phyloP scores from a whole-genome alignment of 2,113 vertebrate genomes.

The Erpornis zantholeuca region DNA sequence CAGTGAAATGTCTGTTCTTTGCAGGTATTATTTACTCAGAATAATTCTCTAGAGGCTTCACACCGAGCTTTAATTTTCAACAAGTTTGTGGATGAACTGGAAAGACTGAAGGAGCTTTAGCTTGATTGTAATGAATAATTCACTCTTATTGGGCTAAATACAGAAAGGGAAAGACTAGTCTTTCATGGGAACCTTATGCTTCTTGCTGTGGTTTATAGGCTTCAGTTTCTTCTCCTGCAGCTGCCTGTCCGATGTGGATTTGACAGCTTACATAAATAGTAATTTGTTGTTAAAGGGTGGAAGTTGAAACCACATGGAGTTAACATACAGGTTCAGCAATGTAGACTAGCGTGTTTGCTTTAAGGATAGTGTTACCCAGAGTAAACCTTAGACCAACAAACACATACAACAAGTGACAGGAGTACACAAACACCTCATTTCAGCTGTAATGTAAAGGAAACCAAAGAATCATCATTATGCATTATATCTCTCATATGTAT shows the following conservation, averaged over 20 bases:
- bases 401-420: background rate
- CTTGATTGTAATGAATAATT: conserved; percentile 61
- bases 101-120: background rate
- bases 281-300: conserved; percentile 40
- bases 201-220: background rate
- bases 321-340: background rate
- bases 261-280: conserved; percentile 31
- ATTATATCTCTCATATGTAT: background rate
- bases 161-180: background rate
- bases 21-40: conserved; percentile 48
- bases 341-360: background rate
- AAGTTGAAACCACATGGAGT: conserved; percentile 40
- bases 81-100: conserved; percentile 12
- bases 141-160: background rate
- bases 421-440: conserved; percentile 25
- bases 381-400: conserved; percentile 28
- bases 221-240: background rate
- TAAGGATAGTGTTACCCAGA: conserved; percentile 19
- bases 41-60: conserved; percentile 24
- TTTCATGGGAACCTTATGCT: background rate
- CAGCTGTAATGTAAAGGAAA: background rate
- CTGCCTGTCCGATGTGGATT: background rate
- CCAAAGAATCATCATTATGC: background rate
- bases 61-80: conserved; percentile 17
- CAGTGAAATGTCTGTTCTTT: conserved; percentile 59